Evolutionary conservation across 2,797 vertebrate genomes (phyloP).

Genomic region (Cossypha niveicapilla): DNA sequence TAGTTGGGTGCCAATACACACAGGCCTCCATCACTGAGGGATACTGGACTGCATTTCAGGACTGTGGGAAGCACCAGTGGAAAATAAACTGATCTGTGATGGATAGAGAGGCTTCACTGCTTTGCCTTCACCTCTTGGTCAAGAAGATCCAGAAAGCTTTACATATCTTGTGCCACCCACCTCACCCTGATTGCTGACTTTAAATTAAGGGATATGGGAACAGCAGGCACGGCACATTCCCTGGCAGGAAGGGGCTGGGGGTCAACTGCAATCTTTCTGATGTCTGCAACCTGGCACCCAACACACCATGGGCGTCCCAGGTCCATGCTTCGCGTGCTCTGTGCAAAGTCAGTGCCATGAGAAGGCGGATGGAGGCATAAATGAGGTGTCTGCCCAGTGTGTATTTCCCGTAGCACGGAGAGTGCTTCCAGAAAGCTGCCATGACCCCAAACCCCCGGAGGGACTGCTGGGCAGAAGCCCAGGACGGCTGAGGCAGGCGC

Average conservation of each 20-base stretch:
- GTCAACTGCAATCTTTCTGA: rapidly evolving
- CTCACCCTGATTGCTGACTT: too few species aligned
- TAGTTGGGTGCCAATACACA: rapidly evolving
- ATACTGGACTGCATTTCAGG: background rate
- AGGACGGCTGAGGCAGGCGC: rapidly evolving
- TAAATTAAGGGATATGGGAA: background rate
- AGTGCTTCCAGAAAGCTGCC: background rate
- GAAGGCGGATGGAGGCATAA: background rate
- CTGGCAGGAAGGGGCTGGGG: background rate
- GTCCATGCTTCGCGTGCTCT: rapidly evolving
- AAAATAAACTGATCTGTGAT: background rate
- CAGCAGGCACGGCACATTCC: rapidly evolving
- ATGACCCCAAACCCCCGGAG: background rate
- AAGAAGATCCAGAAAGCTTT: background rate
- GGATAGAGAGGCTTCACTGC: too few species aligned
- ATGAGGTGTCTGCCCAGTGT: rapidly evolving
- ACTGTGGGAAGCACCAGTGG: background rate
- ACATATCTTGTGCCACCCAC: rapidly evolving
- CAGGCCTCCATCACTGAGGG: rapidly evolving
- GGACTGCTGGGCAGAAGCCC: background rate
- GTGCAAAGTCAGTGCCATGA: background rate
- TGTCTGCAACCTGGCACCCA: background rate
- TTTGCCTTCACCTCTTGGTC: background rate
- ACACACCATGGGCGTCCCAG: rapidly evolving
- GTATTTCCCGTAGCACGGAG: rapidly evolving